phyloP scores from a whole-genome alignment of 2,888 invertebrate genomes.

The Acronicta alni region DNA sequence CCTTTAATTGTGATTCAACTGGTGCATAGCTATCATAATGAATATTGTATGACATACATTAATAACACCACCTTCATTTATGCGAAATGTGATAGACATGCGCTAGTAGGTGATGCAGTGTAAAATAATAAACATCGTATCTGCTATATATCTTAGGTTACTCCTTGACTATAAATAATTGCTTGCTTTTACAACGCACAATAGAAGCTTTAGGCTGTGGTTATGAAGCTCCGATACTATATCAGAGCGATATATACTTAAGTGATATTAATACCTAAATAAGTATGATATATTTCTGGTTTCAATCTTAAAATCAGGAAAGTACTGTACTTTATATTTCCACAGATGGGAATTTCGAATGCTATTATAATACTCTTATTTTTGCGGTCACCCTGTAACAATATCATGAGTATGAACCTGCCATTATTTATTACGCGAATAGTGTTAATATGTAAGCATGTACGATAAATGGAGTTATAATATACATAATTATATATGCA shows the following conservation, averaged over 20 bases:
- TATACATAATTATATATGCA: neutral
- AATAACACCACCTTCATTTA: slow-evolving; percentile 16
- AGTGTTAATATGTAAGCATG: slow-evolving; percentile 10
- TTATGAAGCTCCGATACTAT: slow-evolving; percentile 17
- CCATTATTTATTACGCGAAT: slow-evolving; percentile 33
- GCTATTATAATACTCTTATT: slow-evolving; percentile 22
- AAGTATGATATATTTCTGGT: slow-evolving; percentile 27
- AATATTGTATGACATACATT: neutral
- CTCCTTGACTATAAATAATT: slow-evolving; percentile 42
- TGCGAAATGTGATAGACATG: neutral
- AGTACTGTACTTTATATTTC: slow-evolving; percentile 12
- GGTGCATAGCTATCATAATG: neutral
- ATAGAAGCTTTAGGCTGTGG: slow-evolving; percentile 52
- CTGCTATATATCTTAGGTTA: slow-evolving; percentile 12
- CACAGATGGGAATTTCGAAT: slow-evolving; percentile 17
- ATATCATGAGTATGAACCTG: slow-evolving; percentile 30
- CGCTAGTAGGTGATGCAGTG: neutral
- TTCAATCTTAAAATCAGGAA: slow-evolving; percentile 22
- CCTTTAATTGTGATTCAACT: neutral
- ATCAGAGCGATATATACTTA: slow-evolving; percentile 20
- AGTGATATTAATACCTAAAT: slow-evolving; percentile 29
- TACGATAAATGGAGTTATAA: slow-evolving; percentile 16
- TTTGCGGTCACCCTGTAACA: slow-evolving; percentile 20
- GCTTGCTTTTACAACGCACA: slow-evolving; percentile 50
- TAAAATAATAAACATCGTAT: slow-evolving; percentile 1